Base-by-base conservation (phyloP, 2,888 invertebrate genomes). In the Drosophila borborema region DNA sequence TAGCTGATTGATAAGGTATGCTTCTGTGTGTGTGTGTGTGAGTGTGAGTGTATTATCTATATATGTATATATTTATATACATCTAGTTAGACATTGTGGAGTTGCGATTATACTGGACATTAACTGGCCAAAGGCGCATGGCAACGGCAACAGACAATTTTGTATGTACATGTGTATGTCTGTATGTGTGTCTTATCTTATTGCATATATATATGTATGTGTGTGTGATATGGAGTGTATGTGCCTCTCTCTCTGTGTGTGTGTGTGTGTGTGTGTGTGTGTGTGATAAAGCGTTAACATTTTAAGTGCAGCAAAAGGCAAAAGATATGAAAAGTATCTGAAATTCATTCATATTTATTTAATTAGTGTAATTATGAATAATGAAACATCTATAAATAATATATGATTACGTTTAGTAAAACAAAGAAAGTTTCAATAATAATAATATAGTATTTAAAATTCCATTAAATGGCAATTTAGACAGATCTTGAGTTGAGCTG, bases 271-370 rank as follows among this genome's bases (percentile, higher is more conserved):
- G 48, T 20, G 20, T 20, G 20, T 20, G 20, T 31, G 45, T 34
- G 59, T 59, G 45, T 74, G 64, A 66, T 69, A 59, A 73, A 74
- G 66, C 20, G 69, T 10, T 48, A 56, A 74, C 59, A 68, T 62
- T 78, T 69, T 38, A 41, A 60, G 66, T 70, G 74, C 75, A 74
- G 49, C 75, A 56, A 56, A 79, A 49, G 69, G 65, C 43, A 58
- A 61, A 61, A 61, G 23, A n/a, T 46, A 18, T 23, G 34, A 31
- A 18, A 40, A 55, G 36, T n/a, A 23, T 36, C 43, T 43, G 55
- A 51, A 53, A 31, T 36, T 40, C n/a, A 28, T 40, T 5, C 23
- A 28, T 40, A 28, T n/a, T 20, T 2, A 40, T 14, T 28, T 28
- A 6, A 28, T n/a, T 20, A 2, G 14, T 14, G 38, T 1, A 14